These are phyloP conservation scores for Gobiocypris rarus DNA, from an alignment of 2,113 vertebrate species.

Conservation along the genomic window DNA sequence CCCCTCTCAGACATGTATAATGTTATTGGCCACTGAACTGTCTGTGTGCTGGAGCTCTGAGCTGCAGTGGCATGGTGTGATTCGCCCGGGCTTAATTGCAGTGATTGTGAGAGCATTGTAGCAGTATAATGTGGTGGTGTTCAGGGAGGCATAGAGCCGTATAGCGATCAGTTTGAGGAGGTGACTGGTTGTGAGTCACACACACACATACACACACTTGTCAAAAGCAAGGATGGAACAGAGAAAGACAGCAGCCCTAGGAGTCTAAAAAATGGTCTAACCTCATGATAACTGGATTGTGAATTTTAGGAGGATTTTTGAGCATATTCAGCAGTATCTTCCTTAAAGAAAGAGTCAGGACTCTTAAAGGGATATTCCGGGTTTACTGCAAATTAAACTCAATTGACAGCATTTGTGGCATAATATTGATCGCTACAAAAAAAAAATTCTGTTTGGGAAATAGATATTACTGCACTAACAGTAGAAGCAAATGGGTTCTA, in stretches of 20 bases:
- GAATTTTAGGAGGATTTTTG: neutral
- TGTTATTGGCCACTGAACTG: constrained; percentile 35
- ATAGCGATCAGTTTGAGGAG: constrained; percentile 40
- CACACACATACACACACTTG: constrained; percentile 4
- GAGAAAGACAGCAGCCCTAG: constrained; percentile 31
- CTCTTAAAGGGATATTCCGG: neutral
- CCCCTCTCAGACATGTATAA: neutral
- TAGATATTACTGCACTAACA: neutral
- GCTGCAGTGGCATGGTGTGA: constrained; percentile 45
- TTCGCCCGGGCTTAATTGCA: constrained; percentile 43
- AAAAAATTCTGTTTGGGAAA: neutral
- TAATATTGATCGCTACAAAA: neutral
- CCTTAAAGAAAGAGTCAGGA: neutral
- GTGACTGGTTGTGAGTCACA: constrained; percentile 27
- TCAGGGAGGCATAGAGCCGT: constrained; percentile 26
- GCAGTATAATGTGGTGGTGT: constrained; percentile 47
- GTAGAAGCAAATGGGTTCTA: neutral
- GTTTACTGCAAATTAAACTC: neutral
- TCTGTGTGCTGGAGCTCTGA: constrained; percentile 43
- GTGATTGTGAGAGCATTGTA: constrained; percentile 45
- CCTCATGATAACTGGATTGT: constrained; percentile 15
- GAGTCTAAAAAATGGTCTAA: constrained; percentile 10
- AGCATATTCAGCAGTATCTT: neutral
- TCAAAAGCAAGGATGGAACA: constrained; percentile 30
- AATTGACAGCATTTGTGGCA: neutral